These are phyloP conservation scores for Echinometra lucunter DNA, from an alignment of 53 echinoderm and acorn worm species.

Conservation along the genomic window DNA sequence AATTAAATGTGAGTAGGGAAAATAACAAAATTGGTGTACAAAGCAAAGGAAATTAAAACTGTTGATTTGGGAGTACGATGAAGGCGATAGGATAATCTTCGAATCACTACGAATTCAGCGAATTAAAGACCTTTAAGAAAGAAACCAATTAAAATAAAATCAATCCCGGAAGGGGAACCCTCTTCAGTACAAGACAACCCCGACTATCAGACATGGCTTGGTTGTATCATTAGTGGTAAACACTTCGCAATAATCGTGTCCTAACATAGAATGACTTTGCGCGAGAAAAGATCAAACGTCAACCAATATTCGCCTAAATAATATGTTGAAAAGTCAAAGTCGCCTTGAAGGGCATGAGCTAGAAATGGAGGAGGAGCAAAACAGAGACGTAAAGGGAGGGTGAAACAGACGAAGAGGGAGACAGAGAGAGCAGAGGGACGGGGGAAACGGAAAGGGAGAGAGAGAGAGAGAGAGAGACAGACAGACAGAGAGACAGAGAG, in stretches of 20 bases:
- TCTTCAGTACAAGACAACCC: neutral
- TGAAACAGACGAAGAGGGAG: neutral
- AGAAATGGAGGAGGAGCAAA: neutral
- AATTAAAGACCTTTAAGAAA: neutral
- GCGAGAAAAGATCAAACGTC: neutral
- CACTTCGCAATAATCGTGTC: conserved; percentile 21
- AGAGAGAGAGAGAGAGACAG: neutral
- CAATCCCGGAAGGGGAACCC: neutral
- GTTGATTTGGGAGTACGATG: too few relatives aligned
- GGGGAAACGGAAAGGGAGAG: neutral
- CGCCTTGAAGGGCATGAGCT: neutral
- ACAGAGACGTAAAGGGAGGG: neutral
- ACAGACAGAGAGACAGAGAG: neutral
- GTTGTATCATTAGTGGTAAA: neutral
- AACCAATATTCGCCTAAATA: too few relatives aligned
- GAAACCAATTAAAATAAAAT: conserved; percentile 1
- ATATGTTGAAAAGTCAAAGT: neutral
- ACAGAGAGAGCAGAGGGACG: neutral
- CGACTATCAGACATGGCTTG: neutral
- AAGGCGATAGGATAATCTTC: too few relatives aligned
- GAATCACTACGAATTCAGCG: too few relatives aligned
- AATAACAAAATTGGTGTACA: too few relatives aligned
- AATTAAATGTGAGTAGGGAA: too few relatives aligned
- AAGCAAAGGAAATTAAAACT: too few relatives aligned
- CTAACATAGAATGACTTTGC: neutral